These are phyloP conservation scores for Crocodylus rhombifer DNA, from an alignment of 2,797 vertebrate genomes.

Conservation along the genomic window DNA sequence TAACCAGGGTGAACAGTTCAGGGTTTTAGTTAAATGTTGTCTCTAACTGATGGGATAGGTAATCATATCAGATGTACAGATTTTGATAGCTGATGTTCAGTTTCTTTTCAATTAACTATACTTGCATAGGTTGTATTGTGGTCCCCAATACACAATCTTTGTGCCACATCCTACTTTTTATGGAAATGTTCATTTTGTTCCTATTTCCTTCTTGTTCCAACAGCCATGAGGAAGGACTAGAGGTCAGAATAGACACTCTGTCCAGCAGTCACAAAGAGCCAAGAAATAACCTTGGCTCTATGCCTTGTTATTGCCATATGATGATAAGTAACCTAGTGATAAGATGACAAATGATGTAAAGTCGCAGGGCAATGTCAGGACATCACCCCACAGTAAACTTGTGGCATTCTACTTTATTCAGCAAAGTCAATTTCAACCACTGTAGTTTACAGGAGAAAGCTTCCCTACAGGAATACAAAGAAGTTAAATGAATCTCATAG, in stretches of 20 bases:
- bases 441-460: no score
- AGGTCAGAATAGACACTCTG: not conserved
- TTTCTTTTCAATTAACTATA: not conserved
- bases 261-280: not conserved
- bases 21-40: not conserved
- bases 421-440: no score
- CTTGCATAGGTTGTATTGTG: not conserved
- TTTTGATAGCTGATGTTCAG: not conserved
- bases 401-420: no score
- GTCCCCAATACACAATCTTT: not conserved
- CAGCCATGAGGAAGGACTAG: not conserved
- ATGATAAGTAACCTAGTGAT: no score
- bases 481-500: no score
- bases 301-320: no score
- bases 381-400: no score
- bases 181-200: not conserved
- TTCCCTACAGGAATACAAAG: no score
- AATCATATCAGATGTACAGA: not conserved
- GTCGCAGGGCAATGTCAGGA: no score
- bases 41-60: not conserved
- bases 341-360: no score
- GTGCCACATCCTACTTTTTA: not conserved
- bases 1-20: not conserved
- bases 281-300: not conserved
- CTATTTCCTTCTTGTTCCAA: not conserved